Percentiles rank a stretch among this genome's conserved stretches.
phyloP scores from a whole-genome alignment of 2,888 invertebrate genomes.

The Congeria kusceri region DNA sequence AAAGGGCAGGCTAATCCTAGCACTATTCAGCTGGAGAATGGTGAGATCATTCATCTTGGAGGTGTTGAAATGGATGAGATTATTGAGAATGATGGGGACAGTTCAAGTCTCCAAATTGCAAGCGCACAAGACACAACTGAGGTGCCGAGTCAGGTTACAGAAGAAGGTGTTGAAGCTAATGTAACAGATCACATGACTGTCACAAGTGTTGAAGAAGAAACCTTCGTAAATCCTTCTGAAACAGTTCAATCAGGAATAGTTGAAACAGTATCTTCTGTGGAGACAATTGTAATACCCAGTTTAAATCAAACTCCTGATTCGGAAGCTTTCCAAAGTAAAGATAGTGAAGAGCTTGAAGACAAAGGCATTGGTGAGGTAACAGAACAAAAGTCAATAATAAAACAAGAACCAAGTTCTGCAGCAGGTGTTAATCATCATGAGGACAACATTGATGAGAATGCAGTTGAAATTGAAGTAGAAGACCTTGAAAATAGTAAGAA shows the following conservation, averaged over 20 bases:
- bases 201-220: no score
- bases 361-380: not conserved
- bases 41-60: not conserved
- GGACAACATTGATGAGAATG: not conserved
- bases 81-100: not conserved
- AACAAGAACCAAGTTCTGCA: not conserved
- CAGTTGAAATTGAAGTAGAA: not conserved
- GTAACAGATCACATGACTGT: no score
- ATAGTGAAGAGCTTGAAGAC: not conserved
- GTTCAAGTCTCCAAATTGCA: constrained; percentile 5
- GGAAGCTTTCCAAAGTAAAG: not conserved
- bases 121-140: not conserved
- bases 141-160: no score
- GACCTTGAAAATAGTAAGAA: not conserved
- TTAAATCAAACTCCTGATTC: not conserved
- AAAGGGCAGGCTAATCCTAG: constrained; percentile 18
- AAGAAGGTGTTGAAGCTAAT: no score
- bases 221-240: no score
- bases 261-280: no score
- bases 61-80: constrained; percentile 5
- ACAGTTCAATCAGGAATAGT: no score
- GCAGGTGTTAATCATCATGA: not conserved
- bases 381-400: constrained; percentile 6
- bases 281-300: no score
- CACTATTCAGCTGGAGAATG: constrained; percentile 1